Base-by-base conservation (phyloP, 2,113 vertebrate genomes). In the Pongo pygmaeus region DNA sequence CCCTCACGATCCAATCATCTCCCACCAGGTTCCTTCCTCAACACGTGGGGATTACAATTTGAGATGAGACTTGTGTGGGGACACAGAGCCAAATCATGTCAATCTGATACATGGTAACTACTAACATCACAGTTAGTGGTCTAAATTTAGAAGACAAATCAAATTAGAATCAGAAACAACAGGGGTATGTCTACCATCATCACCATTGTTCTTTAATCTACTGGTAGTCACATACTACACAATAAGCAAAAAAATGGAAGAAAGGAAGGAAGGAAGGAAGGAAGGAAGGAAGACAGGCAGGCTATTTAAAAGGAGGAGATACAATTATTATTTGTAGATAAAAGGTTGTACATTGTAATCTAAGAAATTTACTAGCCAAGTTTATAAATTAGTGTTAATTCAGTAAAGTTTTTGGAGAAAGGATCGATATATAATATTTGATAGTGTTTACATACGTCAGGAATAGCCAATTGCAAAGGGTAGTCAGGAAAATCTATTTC, bases 131-230 rank as follows among this genome's bases (percentile, higher is more conserved):
- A 78, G 43, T 35, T 78, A 43, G 10, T 32, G 1, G 3, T 67
- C 46, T 84, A 81, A 80, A 79, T 69, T 38, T 75, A 22, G 61
- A 74, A 93, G 17, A 88, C 91, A 17, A 43, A 79, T 67, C 52
- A 12, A n/a, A 14, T n/a, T 48, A 90, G 40, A 88, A 80, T 84
- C 14, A 20, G 38, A 87, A 87, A 48, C 38, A 84, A 7, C 12
- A 6, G 0, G 32, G n/a, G 1, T 3, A n/a, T 20, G 3, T 20
- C 17, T 46, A 13, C 16, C 23, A 0, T 52, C 1, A 74, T 16
- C 55, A 57, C 25, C 3, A 11, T n/a, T 72, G 12, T 9, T 74
- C 32, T 77, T 78, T 20, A 57, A 6, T 50, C n/a, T 64, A 0
- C 2, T 38, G 59, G 43, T 48, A 52, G 46, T 27, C n/a, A 46